Evolutionary conservation across 2,888 invertebrate species (phyloP).

Genomic region (Lymantria dispar): DNA sequence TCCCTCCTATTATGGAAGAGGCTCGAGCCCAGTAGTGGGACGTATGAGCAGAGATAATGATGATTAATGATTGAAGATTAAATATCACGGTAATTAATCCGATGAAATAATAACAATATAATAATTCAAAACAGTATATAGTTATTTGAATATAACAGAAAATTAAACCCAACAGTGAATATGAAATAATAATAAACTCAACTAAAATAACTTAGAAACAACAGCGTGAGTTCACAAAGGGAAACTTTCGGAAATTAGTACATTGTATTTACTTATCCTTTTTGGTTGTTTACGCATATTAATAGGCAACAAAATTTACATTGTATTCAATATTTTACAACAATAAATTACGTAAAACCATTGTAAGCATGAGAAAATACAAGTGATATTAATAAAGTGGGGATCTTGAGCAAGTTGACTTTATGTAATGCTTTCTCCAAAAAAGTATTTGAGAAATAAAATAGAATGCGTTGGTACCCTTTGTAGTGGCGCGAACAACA

Average conservation of each 20-base stretch:
- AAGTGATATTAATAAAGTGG: slow-evolving; percentile 23
- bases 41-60: no score
- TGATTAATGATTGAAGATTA: no score
- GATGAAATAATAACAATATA: no score
- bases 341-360: slow-evolving; percentile 28
- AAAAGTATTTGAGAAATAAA: slow-evolving; percentile 50
- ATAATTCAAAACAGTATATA: background rate
- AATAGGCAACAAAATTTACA: slow-evolving; percentile 26
- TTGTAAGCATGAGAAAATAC: slow-evolving; percentile 26
- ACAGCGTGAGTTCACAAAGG: slow-evolving; percentile 23
- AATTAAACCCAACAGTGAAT: slow-evolving; percentile 14
- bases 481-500: slow-evolving; percentile 59
- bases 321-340: slow-evolving; percentile 19
- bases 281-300: slow-evolving; percentile 36
- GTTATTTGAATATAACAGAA: slow-evolving; percentile 7
- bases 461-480: slow-evolving; percentile 54
- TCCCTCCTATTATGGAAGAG: no score
- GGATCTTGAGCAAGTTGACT: slow-evolving; percentile 17
- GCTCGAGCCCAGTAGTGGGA: no score
- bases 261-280: slow-evolving; percentile 36
- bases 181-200: slow-evolving; percentile 27
- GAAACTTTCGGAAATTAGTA: slow-evolving; percentile 32
- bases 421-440: slow-evolving; percentile 49
- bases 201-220: slow-evolving; percentile 36
- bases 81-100: no score